Evolutionary conservation across 2,888 invertebrate species (phyloP).

Genomic region (Ethmia dodecea): DNA sequence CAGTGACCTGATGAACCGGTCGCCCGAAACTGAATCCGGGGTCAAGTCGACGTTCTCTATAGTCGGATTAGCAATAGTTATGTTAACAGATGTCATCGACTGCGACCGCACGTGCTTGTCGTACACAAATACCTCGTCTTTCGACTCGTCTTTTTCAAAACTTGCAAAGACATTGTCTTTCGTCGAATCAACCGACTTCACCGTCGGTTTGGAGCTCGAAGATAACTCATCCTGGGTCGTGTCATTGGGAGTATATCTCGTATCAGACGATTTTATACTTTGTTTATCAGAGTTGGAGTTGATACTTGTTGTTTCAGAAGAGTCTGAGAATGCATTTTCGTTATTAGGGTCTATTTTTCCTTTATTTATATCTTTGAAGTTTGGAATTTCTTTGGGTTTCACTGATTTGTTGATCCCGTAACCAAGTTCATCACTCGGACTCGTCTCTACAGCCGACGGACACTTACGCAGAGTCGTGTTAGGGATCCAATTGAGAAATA

Average conservation of each 20-base stretch:
- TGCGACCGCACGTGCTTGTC: slow-evolving; percentile 72
- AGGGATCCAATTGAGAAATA: slow-evolving; percentile 96
- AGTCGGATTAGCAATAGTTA: slow-evolving; percentile 84
- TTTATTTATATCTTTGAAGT: slow-evolving; percentile 32
- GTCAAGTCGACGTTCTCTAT: slow-evolving; percentile 84
- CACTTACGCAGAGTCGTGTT: slow-evolving; percentile 93
- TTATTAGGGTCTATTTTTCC: slow-evolving; percentile 51
- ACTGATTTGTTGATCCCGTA: slow-evolving; percentile 42
- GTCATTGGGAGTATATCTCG: slow-evolving; percentile 57
- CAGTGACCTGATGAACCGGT: slow-evolving; percentile 78
- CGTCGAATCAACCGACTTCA: slow-evolving; percentile 54
- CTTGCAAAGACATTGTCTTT: slow-evolving; percentile 53
- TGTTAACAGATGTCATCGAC: slow-evolving; percentile 81
- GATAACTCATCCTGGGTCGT: slow-evolving; percentile 61
- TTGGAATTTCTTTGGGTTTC: slow-evolving; percentile 40
- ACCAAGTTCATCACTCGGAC: slow-evolving; percentile 61
- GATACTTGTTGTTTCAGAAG: slow-evolving; percentile 71
- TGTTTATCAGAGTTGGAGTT: slow-evolving; percentile 74
- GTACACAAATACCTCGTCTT: slow-evolving; percentile 56
- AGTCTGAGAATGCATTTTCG: slow-evolving; percentile 70
- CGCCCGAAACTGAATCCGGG: slow-evolving; percentile 78
- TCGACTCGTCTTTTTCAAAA: slow-evolving; percentile 58
- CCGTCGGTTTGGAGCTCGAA: slow-evolving; percentile 58
- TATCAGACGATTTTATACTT: slow-evolving; percentile 65
- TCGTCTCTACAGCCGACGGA: slow-evolving; percentile 84